Evolutionary conservation across 2,888 invertebrate species (phyloP).

Genomic region (Agrochola litura): DNA sequence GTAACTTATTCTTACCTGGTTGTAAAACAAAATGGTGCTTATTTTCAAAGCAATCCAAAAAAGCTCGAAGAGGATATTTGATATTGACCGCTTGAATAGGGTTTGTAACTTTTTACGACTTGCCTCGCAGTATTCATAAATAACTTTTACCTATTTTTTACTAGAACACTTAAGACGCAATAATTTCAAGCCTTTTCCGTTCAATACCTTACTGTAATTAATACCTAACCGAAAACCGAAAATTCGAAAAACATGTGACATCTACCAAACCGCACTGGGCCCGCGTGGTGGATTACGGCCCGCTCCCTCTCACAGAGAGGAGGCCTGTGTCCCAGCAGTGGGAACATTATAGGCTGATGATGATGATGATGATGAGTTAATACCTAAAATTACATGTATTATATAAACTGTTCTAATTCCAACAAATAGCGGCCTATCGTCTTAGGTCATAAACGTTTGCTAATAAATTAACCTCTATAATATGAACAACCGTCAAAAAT

Average conservation of each 20-base stretch:
- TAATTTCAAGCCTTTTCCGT: background rate
- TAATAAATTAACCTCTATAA: background rate
- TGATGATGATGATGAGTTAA: background rate
- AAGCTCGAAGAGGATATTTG: conserved; percentile 5
- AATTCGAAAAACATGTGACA: no score
- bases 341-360: no score
- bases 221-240: background rate
- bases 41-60: conserved; percentile 13
- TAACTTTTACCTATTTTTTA: conserved; percentile 4
- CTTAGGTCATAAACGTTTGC: background rate
- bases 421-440: background rate
- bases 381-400: background rate
- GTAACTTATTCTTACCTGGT: background rate
- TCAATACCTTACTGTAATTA: background rate
- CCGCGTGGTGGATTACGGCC: no score
- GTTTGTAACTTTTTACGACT: conserved; percentile 24
- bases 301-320: no score
- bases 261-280: no score
- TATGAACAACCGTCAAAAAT: conserved; percentile 7
- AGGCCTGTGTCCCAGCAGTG: no score
- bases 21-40: background rate
- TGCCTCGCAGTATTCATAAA: conserved; percentile 13
- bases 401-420: background rate
- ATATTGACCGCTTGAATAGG: conserved; percentile 17
- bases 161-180: background rate